phyloP scores from a whole-genome alignment of 2,888 invertebrate species.

The Melieria crassipennis region DNA sequence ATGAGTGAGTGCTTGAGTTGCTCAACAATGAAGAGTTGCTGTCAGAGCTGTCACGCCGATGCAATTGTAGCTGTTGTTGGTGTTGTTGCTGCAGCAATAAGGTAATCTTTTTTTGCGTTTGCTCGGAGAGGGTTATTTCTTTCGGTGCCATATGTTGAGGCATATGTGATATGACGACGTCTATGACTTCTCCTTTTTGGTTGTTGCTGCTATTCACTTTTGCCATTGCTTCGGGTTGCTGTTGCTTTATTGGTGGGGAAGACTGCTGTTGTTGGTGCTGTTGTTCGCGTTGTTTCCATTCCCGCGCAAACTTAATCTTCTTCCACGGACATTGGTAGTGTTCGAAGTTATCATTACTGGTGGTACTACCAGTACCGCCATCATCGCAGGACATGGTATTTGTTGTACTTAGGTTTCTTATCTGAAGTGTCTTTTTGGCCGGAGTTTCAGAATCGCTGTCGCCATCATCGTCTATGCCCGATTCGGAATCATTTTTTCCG shows the following conservation, averaged over 20 bases:
- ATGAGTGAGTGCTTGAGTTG: conserved; percentile 60
- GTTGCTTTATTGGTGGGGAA: conserved; percentile 18
- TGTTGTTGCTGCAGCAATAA: conserved; percentile 49
- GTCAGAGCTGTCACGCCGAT: conserved; percentile 64
- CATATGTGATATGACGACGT: conserved; percentile 38
- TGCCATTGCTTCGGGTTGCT: conserved; percentile 23
- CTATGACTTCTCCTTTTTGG: conserved; percentile 20
- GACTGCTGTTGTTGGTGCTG: conserved; percentile 45
- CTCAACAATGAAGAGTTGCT: conserved; percentile 65
- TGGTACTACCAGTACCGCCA: conserved; percentile 20
- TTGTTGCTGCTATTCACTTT: conserved; percentile 32
- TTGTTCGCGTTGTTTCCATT: conserved; percentile 62
- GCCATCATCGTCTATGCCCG: conserved; percentile 56
- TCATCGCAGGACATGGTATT: conserved; percentile 3
- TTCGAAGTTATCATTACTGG: conserved; percentile 48
- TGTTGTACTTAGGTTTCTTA: conserved; percentile 1
- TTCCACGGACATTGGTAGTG: conserved; percentile 66
- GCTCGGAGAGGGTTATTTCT: conserved; percentile 43
- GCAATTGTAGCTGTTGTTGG: conserved; percentile 53
- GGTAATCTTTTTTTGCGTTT: conserved; percentile 52
- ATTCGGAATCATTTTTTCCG: conserved; percentile 56
- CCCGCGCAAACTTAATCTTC: conserved; percentile 65
- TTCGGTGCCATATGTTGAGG: conserved; percentile 2
- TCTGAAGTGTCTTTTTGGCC: conserved; percentile 33
- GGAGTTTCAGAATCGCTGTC: conserved; percentile 50